Percentiles rank a stretch among this genome's conserved stretches.
These are phyloP conservation scores for Drosophila lini DNA, from an alignment of 1,140 invertebrate species.

Conservation along the genomic window DNA sequence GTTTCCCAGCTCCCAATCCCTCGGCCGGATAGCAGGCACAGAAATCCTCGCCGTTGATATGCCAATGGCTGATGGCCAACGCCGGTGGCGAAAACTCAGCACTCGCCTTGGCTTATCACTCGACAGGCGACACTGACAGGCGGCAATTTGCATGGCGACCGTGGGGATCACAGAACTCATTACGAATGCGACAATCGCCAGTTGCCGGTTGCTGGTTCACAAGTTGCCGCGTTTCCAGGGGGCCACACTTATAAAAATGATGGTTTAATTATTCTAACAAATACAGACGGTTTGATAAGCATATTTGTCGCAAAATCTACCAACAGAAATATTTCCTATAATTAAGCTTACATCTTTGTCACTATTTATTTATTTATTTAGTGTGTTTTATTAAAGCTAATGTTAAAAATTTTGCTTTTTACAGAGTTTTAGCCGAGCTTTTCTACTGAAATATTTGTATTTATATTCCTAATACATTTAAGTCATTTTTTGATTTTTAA, in stretches of 20 bases:
- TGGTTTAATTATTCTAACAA: neutral
- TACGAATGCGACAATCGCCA: conserved; percentile 66
- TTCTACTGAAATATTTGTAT: no score
- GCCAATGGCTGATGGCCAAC: conserved; percentile 39
- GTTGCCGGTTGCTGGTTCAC: conserved; percentile 14
- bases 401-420: no score
- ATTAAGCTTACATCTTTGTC: no score
- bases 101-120: conserved; percentile 46
- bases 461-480: no score
- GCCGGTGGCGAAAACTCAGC: conserved; percentile 52
- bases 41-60: conserved; percentile 3
- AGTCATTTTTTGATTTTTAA: no score
- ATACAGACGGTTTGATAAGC: no score
- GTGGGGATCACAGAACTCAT: conserved; percentile 53
- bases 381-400: no score
- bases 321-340: no score
- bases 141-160: conserved; percentile 53
- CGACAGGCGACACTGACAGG: conserved; percentile 47
- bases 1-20: conserved; percentile 13
- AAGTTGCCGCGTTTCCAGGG: conserved; percentile 9
- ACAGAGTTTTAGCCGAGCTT: no score
- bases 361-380: no score
- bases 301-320: no score
- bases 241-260: conserved; percentile 2
- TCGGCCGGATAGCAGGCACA: conserved; percentile 12